phyloP scores from a whole-genome alignment of 2,113 vertebrate species.

The Rhodinocichla rosea region DNA sequence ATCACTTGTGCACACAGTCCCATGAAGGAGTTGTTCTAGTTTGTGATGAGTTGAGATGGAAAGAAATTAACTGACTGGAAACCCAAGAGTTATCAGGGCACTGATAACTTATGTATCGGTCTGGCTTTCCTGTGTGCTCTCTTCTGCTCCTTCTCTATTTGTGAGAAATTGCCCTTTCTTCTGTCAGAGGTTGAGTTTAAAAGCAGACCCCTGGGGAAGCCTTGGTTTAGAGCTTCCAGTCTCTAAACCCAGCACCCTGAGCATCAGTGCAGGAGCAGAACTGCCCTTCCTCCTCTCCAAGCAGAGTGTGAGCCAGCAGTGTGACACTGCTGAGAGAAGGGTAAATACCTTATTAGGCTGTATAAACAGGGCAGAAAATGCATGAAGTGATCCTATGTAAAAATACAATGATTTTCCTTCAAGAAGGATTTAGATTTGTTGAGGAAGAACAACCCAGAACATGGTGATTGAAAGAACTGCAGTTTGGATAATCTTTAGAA shows the following conservation, averaged over 20 bases:
- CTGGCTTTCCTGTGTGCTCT: not conserved
- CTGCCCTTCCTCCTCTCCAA: not conserved
- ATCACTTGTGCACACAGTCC: not conserved
- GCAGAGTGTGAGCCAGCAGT: not conserved
- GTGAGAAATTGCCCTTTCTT: not conserved
- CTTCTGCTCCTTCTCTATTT: not conserved
- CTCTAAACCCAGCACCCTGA: rapidly evolving
- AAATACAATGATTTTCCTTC: slow-evolving; percentile 24
- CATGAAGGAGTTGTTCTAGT: not conserved
- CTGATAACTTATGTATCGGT: not conserved
- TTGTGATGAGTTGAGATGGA: not conserved
- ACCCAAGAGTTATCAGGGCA: not conserved
- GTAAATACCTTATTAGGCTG: not conserved
- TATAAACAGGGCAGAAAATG: not conserved
- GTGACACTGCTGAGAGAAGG: not conserved
- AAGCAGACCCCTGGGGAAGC: not conserved
- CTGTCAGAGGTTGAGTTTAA: not conserved
- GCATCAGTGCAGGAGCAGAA: not conserved
- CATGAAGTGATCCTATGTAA: not conserved
- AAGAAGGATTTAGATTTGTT: not conserved
- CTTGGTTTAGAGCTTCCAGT: not conserved
- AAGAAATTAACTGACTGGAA: not conserved
- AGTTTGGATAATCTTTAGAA: not conserved
- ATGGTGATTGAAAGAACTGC: not conserved
- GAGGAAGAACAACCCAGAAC: not conserved